Evolutionary conservation across 2,797 vertebrate species (phyloP).

Genomic region (Amblyraja radiata): DNA sequence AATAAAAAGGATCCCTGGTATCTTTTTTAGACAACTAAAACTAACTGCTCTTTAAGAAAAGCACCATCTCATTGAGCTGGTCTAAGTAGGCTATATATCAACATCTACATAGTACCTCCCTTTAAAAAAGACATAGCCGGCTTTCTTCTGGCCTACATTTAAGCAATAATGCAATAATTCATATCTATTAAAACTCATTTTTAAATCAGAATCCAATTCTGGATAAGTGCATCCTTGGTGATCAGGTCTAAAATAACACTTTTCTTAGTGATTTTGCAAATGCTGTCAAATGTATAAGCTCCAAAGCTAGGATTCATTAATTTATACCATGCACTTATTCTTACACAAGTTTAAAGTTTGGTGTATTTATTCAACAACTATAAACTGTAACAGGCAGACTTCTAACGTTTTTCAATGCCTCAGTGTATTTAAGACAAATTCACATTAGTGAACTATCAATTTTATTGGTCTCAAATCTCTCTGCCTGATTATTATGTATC

Average conservation of each 20-base stretch:
- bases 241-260: not conserved
- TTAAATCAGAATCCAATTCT: slow-evolving; percentile 31
- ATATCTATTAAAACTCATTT: slow-evolving; percentile 29
- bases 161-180: slow-evolving; percentile 36
- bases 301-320: not conserved
- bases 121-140: slow-evolving; percentile 24
- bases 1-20: slow-evolving; percentile 34
- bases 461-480: slow-evolving; percentile 19
- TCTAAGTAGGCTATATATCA: slow-evolving; percentile 36
- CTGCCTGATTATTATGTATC: slow-evolving; percentile 7
- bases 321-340: not conserved
- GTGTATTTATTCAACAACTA: not conserved
- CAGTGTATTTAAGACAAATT: not conserved
- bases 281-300: not conserved
- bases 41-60: slow-evolving; percentile 37
- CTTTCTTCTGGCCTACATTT: not conserved
- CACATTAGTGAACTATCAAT: not conserved
- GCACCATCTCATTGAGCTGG: slow-evolving; percentile 35
- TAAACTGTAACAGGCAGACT: not conserved
- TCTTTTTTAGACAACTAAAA: slow-evolving; percentile 34
- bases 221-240: slow-evolving; percentile 24
- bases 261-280: not conserved
- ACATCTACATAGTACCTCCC: slow-evolving; percentile 31
- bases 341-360: not conserved
- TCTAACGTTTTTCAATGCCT: not conserved